Conservation (phyloP, 2,113 vertebrate species). For the Rostratula benghalensis region DNA sequence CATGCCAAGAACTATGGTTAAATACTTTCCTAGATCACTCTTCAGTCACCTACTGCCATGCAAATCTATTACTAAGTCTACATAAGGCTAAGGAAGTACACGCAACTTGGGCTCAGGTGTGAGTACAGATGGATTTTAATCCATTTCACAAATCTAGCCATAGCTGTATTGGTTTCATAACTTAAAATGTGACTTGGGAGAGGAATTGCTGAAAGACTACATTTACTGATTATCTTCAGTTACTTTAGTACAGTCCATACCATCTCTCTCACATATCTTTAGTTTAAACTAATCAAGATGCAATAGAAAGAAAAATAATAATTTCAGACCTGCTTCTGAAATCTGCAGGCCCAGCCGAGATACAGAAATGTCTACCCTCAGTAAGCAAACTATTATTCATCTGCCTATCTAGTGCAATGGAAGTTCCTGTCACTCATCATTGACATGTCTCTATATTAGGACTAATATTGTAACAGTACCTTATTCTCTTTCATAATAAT, state of each 20-base stretch:
- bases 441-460: background rate
- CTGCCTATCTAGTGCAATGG: background rate
- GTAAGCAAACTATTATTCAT: background rate
- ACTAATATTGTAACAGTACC: background rate
- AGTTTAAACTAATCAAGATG: background rate
- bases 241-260: background rate
- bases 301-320: background rate
- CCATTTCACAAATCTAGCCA: background rate
- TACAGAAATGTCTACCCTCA: background rate
- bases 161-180: background rate
- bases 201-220: background rate
- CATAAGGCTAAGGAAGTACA: background rate
- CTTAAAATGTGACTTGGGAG: background rate
- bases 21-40: background rate
- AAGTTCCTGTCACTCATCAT: background rate
- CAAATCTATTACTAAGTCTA: background rate
- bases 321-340: background rate
- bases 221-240: background rate
- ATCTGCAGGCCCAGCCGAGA: background rate
- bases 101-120: background rate
- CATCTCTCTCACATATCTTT: background rate
- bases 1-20: background rate
- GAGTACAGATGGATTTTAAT: background rate
- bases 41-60: background rate
- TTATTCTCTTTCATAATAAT: background rate